phyloP scores from a whole-genome alignment of 2,113 vertebrate genomes.

The Merops nubicus region DNA sequence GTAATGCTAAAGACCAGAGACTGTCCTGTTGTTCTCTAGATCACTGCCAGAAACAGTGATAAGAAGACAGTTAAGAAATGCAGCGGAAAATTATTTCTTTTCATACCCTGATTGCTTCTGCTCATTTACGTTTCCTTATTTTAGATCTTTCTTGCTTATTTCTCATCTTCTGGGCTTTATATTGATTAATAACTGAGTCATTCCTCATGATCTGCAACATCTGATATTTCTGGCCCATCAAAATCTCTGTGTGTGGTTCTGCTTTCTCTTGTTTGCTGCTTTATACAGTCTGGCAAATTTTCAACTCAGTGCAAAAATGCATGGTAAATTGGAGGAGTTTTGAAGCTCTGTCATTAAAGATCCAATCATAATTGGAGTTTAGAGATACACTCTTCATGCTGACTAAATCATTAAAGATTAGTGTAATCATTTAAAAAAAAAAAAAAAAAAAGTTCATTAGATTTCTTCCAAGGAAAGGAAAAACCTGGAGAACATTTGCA shows the following conservation, averaged over 20 bases:
- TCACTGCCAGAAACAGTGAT: not conserved
- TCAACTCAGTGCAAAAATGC: not conserved
- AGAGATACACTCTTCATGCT: not conserved
- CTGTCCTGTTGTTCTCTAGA: not conserved
- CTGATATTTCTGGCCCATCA: not conserved
- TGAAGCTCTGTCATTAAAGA: not conserved
- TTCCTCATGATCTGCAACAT: not conserved
- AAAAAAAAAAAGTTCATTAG: not conserved
- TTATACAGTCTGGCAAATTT: not conserved
- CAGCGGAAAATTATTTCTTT: not conserved
- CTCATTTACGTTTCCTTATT: not conserved
- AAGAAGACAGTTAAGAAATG: not conserved
- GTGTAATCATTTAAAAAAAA: not conserved
- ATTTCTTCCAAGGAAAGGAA: not conserved
- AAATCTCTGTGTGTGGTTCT: not conserved
- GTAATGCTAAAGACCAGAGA: not conserved
- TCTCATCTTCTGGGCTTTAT: not conserved
- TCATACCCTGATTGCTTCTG: not conserved
- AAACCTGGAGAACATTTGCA: not conserved
- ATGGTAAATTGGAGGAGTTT: not conserved
- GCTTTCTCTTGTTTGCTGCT: not conserved
- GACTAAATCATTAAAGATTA: not conserved
- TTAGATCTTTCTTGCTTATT: not conserved
- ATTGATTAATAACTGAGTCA: not conserved
- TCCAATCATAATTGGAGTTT: not conserved